These are phyloP conservation scores for Odiellus spinosus DNA, from an alignment of 2,888 invertebrate species.

Conservation along the genomic window DNA sequence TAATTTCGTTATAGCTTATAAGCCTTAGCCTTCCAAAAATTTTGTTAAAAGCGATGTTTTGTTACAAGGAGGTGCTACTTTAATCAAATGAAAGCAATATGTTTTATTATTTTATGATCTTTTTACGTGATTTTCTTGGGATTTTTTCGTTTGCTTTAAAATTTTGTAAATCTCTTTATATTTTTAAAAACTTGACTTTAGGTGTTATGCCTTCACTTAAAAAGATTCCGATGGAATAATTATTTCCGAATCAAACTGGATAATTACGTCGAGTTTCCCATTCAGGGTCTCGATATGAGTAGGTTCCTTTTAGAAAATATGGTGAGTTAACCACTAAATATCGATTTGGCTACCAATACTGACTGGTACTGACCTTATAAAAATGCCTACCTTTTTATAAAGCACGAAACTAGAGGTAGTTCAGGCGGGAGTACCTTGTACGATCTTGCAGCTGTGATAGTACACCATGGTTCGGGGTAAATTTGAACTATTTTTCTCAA, in stretches of 20 bases:
- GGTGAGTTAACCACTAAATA: conserved; percentile 24
- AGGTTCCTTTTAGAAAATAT: conserved; percentile 50
- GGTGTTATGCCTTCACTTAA: conserved; percentile 64
- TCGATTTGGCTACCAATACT: too few relatives aligned
- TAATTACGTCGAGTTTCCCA: conserved; percentile 57
- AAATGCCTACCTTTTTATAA: too few relatives aligned
- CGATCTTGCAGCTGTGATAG: conserved; percentile 63
- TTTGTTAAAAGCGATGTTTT: too few relatives aligned
- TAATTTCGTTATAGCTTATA: too few relatives aligned
- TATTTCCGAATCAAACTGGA: conserved; percentile 63
- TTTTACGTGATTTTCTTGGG: too few relatives aligned
- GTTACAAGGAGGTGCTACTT: too few relatives aligned
- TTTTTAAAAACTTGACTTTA: conserved; percentile 24
- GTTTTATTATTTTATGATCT: background rate
- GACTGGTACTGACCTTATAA: too few relatives aligned
- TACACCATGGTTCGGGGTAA: conserved; percentile 64
- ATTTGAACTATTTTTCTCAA: conserved; percentile 16
- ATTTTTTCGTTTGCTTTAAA: too few relatives aligned
- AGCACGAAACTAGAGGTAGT: conserved; percentile 47
- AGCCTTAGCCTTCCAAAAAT: too few relatives aligned
- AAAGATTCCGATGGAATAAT: conserved; percentile 66
- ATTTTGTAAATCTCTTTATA: too few relatives aligned
- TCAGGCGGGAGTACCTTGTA: conserved; percentile 48
- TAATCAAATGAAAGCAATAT: too few relatives aligned
- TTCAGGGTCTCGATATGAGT: conserved; percentile 58